Base-by-base conservation (phyloP, 1,140 invertebrate genomes). In the Drosophila suzukii region DNA sequence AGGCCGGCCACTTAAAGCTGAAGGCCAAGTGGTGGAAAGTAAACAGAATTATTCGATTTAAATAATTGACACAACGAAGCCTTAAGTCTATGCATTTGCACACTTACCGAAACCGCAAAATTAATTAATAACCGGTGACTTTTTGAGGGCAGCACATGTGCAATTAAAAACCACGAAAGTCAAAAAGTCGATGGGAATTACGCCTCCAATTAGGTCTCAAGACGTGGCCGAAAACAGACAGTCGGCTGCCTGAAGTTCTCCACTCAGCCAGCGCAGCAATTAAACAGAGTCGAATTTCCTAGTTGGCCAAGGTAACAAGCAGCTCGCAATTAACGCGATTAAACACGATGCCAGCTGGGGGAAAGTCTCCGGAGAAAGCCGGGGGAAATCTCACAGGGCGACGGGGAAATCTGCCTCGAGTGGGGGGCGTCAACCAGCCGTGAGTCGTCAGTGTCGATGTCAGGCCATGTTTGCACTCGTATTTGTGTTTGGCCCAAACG, bases 291-390 rank as follows among this genome's bases (percentile, higher is more conserved):
- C 56, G 60, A 80, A 80, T 68, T 78, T 50, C 44, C 38, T 57
- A 75, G 75, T 61, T 66, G 70, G 34, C 54, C 79, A 88, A 89
- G 80, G 84, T 89, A 75, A 89, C 84, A 89, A 89, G 65, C 65
- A 73, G 80, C 74, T 89, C 36, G 68, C 88, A 89, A 89, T 89
- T 89, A 89, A 89, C 84, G 77, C 77, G 84, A 89, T 89, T 89
- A 89, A 71, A 89, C 82, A 60, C 53, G 50, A 36, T 57, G 24
- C 55, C 39, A 67, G 13, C 43, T 13, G 30, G 59, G 6, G 46
- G 15, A 55, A 32, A 44, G 4, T 56, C 39, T 55, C 27, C 6
- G 39, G 61, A 7, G 46, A 8, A 36, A 36, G 17, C 4, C 32
- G 32, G 60, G 32, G 54, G 58, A 67, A 89, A 80, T 79, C 83